Evolutionary conservation across 2,797 vertebrate genomes (phyloP).

Genomic region (Ambastaia sidthimunki): DNA sequence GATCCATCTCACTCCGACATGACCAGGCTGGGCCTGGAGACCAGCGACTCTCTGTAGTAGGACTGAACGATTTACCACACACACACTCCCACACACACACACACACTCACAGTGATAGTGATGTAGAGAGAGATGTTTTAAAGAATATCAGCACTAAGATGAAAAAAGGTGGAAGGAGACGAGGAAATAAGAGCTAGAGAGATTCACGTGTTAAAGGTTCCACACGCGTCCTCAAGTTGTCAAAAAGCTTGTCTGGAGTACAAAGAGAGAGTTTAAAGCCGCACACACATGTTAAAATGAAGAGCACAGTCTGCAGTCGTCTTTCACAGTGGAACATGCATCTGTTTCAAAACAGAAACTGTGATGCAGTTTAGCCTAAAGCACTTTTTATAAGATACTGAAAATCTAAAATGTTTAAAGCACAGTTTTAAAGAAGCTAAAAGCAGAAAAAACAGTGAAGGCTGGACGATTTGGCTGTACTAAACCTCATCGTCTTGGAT

Average conservation of each 20-base stretch:
- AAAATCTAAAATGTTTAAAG: conserved; percentile 59
- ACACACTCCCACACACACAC: conserved; percentile 12
- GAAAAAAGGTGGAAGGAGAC: not conserved
- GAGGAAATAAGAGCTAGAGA: not conserved
- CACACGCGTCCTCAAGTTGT: conserved; percentile 47
- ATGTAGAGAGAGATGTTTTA: conserved; percentile 39
- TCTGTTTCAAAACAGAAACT: conserved; percentile 78
- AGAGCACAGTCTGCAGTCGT: conserved; percentile 51
- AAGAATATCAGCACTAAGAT: conserved; percentile 34
- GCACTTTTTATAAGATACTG: conserved; percentile 77
- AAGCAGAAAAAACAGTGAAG: conserved; percentile 13
- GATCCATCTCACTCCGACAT: conserved; percentile 80
- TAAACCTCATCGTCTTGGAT: conserved; percentile 43
- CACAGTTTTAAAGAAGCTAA: conserved; percentile 52
- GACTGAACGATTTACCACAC: conserved; percentile 36
- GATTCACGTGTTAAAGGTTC: conserved; percentile 36
- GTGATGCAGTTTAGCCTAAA: conserved; percentile 75
- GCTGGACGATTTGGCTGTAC: conserved; percentile 57
- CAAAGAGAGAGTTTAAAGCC: conserved; percentile 57
- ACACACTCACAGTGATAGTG: conserved; percentile 20
- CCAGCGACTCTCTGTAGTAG: conserved; percentile 86
- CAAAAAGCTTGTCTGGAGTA: conserved; percentile 53
- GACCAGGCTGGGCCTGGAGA: conserved; percentile 82
- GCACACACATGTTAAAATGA: conserved; percentile 42
- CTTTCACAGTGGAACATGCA: conserved; percentile 47